Evolutionary conservation across 2,888 invertebrate genomes (phyloP).

Genomic region (Microdon myrmicae): DNA sequence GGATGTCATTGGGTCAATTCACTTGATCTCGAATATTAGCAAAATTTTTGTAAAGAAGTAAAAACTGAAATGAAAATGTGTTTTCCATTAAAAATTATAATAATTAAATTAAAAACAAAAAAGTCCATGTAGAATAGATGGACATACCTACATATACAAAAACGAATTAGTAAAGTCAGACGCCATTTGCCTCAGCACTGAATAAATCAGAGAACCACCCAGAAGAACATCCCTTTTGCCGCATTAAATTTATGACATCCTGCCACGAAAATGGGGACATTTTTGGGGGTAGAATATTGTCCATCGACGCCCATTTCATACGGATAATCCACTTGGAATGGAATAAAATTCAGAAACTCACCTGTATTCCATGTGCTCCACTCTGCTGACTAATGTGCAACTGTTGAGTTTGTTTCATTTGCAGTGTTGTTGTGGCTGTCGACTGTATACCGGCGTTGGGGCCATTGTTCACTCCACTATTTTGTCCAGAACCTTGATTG

Average conservation of each 20-base stretch:
- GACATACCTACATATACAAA: too few relatives aligned
- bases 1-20: too few relatives aligned
- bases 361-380: conserved; percentile 83
- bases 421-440: conserved; percentile 71
- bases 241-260: conserved; percentile 15
- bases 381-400: conserved; percentile 85
- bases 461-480: conserved; percentile 50
- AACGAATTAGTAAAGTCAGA: too few relatives aligned
- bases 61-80: too few relatives aligned
- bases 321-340: background rate
- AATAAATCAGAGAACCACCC: conserved; percentile 22
- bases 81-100: too few relatives aligned
- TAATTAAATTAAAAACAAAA: too few relatives aligned
- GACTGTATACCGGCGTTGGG: conserved; percentile 57
- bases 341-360: conserved; percentile 67
- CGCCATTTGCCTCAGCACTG: too few relatives aligned
- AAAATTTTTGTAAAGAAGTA: too few relatives aligned
- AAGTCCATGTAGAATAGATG: too few relatives aligned
- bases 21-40: too few relatives aligned
- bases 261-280: conserved; percentile 4
- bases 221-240: conserved; percentile 12
- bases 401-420: conserved; percentile 89
- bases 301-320: background rate
- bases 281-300: background rate
- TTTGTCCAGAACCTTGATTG: conserved; percentile 42